Base-by-base conservation (phyloP, 2,888 invertebrate genomes). In the Stenchaetothrips biformis region DNA sequence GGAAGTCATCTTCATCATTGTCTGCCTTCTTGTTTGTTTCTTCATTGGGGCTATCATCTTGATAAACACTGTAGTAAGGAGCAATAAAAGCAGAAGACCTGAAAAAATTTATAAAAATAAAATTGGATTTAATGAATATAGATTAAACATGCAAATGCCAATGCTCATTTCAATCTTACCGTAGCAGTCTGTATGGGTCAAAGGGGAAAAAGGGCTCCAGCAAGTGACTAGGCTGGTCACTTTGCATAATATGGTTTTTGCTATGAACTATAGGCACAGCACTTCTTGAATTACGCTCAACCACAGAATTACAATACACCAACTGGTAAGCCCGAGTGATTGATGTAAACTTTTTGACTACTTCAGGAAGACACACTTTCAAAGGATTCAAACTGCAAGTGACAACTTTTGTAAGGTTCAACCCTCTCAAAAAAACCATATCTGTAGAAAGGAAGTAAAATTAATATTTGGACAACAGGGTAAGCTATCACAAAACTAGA, bases 371-470 rank as follows among this genome's bases (percentile, higher is more conserved):
- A 85, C 97, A 97, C 0, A 93, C 91, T 80, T 93, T 90, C 27
- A 99, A 88, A 0, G 99, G 99, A 88, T 98, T 98, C 81, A 99
- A 89, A 53, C 91, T 89, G 84, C 94, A 93, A 0, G 94, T 94
- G 1, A 98, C 94, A 48, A 99, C 91, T 80, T 95, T 93, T 0
- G 94, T 92, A 79, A 99, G 88, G 86, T 96, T 95, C 48, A 98
- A 88, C 47, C 92, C 92, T 85, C 94, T 92, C 74, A 97, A 89
- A 86, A 94, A 95, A 80, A 91, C 88, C 79, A 95, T 87, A 87
- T 92, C 96, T 96, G 37, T 4, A 37, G 37, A 37, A 37, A 37
- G 37, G 4, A 37, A 37, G 83, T 83, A 83, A 77, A 80, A 82
- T 80, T 53, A 79, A 2, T 37, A 16, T 7, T 4, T 18, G 18